phyloP scores from a whole-genome alignment of 1,140 invertebrate genomes.

The Ladona fulva region DNA sequence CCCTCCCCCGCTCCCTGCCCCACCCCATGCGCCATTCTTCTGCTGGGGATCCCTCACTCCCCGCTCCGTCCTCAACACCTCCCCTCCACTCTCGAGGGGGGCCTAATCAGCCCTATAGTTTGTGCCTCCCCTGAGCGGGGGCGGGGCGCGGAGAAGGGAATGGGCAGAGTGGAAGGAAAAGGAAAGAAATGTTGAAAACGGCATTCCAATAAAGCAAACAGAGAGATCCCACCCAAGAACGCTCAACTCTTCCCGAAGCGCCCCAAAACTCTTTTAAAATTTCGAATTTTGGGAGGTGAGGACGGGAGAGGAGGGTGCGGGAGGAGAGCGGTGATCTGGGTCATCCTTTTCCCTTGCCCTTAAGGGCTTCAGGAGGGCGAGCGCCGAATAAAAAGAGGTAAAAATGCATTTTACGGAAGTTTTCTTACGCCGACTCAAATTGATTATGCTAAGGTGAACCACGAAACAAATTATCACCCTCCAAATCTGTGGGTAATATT shows the following conservation, averaged over 20 bases:
- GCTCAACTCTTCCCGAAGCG: not conserved
- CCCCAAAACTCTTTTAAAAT: not conserved
- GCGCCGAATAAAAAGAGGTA: not conserved
- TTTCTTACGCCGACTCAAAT: too few relatives aligned
- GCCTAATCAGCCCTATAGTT: constrained; percentile 3
- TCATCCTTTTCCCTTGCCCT: not conserved
- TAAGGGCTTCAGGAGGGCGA: not conserved
- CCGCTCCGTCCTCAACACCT: not conserved
- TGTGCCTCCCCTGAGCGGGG: not conserved
- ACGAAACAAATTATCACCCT: too few relatives aligned
- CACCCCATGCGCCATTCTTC: not conserved
- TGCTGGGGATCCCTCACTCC: too few relatives aligned
- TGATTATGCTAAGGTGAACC: too few relatives aligned
- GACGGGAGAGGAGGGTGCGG: not conserved
- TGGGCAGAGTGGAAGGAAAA: not conserved
- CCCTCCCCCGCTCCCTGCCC: too few relatives aligned
- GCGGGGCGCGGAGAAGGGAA: not conserved
- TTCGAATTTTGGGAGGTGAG: not conserved
- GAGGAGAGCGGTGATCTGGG: not conserved
- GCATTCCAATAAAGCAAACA: constrained; percentile 9
- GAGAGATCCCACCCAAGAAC: not conserved
- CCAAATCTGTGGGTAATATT: too few relatives aligned
- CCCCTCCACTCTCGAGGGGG: not conserved
- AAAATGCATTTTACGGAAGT: too few relatives aligned
- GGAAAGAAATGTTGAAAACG: constrained; percentile 4